phyloP scores from a whole-genome alignment of 2,797 vertebrate genomes.

The Hozukius guyotensis region DNA sequence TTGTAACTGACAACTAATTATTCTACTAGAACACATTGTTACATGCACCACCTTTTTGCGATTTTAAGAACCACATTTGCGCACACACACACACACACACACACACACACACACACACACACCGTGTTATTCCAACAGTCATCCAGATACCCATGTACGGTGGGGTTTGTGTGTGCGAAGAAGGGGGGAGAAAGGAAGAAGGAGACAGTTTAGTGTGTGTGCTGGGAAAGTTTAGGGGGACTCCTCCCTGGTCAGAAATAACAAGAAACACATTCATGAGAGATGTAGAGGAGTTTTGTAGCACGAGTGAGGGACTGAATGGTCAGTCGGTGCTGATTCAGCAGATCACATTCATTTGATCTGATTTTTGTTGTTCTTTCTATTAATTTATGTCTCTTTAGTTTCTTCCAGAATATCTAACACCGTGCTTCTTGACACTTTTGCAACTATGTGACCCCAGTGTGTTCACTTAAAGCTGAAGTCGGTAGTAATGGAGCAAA shows the following conservation, averaged over 20 bases:
- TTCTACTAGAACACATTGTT: neutral
- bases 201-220: constrained; percentile 8
- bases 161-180: constrained; percentile 21
- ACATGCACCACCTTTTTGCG: neutral
- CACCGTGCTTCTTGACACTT: neutral
- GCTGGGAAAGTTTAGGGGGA: constrained; percentile 42
- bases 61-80: constrained; percentile 19
- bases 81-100: neutral
- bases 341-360: constrained; percentile 30
- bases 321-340: constrained; percentile 51
- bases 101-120: neutral
- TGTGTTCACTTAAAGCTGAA: neutral
- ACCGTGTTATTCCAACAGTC: constrained; percentile 24
- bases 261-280: constrained; percentile 64
- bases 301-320: constrained; percentile 27
- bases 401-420: neutral
- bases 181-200: constrained; percentile 12
- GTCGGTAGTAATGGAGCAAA: too few species aligned
- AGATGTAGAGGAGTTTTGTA: constrained; percentile 30
- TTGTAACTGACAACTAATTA: constrained; percentile 5
- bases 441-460: neutral
- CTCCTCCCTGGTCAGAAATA: constrained; percentile 58
- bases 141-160: constrained; percentile 26
- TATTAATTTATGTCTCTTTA: neutral
- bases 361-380: neutral